Evolutionary conservation across 2,888 invertebrate genomes (phyloP).

Genomic region (Hesperia comma): DNA sequence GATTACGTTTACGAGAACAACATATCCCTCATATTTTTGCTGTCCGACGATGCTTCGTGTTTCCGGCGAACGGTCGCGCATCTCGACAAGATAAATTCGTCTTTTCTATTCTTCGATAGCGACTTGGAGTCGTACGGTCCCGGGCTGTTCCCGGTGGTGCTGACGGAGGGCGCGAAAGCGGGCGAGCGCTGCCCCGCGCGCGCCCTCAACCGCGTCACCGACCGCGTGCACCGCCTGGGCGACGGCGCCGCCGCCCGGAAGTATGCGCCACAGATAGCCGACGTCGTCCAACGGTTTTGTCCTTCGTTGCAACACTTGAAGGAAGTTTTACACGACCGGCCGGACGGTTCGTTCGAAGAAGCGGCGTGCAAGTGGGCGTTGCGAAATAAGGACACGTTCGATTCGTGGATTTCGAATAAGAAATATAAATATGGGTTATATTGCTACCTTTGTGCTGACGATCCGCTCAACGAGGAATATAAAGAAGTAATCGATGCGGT

Average conservation of each 20-base stretch:
- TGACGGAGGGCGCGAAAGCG: background rate
- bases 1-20: background rate
- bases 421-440: background rate
- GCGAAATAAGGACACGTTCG: background rate
- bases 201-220: conserved; percentile 7
- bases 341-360: conserved; percentile 17
- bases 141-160: background rate
- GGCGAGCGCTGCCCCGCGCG: conserved; percentile 17
- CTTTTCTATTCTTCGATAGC: conserved; percentile 10
- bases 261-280: conserved; percentile 20
- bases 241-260: background rate
- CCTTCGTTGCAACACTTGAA: conserved; percentile 17
- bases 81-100: background rate
- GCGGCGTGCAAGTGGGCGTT: conserved; percentile 45
- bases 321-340: conserved; percentile 5
- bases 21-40: background rate
- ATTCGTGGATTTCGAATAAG: conserved; percentile 21
- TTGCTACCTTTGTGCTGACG: conserved; percentile 43
- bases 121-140: background rate
- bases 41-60: conserved; percentile 1
- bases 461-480: conserved; percentile 34
- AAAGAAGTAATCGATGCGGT: background rate
- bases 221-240: conserved; percentile 17
- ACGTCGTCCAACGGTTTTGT: conserved; percentile 3
- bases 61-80: background rate